These are phyloP conservation scores for Thalassaphorura encarpata DNA, from an alignment of 1,140 invertebrate genomes.

Conservation along the genomic window DNA sequence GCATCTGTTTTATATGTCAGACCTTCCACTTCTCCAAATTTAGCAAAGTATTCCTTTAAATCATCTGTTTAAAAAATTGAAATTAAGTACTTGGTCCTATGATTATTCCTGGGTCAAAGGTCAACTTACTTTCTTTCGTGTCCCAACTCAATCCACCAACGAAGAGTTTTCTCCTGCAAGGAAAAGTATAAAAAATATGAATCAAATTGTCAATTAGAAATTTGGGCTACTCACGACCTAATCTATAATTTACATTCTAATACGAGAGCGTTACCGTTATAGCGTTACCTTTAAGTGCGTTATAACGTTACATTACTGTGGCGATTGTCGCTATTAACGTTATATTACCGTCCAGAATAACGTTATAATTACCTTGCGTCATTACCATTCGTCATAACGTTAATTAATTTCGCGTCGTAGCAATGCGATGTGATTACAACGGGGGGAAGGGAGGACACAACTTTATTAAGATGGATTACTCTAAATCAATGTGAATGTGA, in stretches of 20 bases:
- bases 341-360: too few relatives aligned
- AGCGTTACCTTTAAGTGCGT: background rate
- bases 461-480: too few relatives aligned
- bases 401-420: too few relatives aligned
- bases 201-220: background rate
- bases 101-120: background rate
- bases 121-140: constrained; percentile 38
- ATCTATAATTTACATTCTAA: background rate
- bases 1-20: constrained; percentile 55
- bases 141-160: constrained; percentile 42
- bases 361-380: too few relatives aligned
- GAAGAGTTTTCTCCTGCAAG: constrained; percentile 43
- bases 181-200: background rate
- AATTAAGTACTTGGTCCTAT: constrained; percentile 2
- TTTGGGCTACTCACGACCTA: background rate
- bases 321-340: background rate
- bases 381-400: too few relatives aligned
- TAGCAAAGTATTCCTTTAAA: constrained; percentile 50
- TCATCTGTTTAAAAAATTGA: constrained; percentile 38
- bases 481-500: too few relatives aligned
- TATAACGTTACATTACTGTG: background rate
- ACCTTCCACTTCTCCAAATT: constrained; percentile 53
- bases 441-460: too few relatives aligned
- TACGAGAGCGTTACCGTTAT: background rate
- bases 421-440: too few relatives aligned